Evolutionary conservation across 2,113 vertebrate species (phyloP), one percentile per base, ranked within the genome.

Genomic region (Rafetus swinhoei): DNA sequence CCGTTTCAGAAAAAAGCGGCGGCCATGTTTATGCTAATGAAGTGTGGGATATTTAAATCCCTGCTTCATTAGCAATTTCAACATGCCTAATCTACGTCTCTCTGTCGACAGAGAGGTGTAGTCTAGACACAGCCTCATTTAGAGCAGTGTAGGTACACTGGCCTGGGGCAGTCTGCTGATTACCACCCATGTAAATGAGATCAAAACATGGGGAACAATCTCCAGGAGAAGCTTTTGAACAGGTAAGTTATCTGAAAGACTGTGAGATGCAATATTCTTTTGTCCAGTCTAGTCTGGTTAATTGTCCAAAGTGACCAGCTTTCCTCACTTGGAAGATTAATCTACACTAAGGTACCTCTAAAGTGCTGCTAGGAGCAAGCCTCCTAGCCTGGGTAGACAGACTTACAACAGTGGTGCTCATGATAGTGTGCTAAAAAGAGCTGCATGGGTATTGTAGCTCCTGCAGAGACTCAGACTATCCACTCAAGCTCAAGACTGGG

Each of bases 141-240:
- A 45, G 4, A 45, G 45, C 59, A 25, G 24, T 60, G 59, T 60
- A 69, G 29, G 15, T 69, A 69, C 65, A 69, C 7, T n/a, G 65
- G 32, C 65, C 16, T 12, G 14, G n/a, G 65, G 59, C 45, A 60
- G 59, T 60, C 59, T 54, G 53, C 24, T 69, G 32, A 69, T 69
- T 69, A n/a, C 29, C 32, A n/a, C 13, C 45, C 32, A n/a, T 18
- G 65, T 69, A n/a, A 69, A 29, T 69, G 29, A n/a, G 39, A 29
- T 74, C 77, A 87, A 21, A 32, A 52, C n/a, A 59, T 7, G 27
- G 62, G 11, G 0, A 3, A 19, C 29, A 13, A 18, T n/a, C 13
- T 11, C 0, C 1, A 77, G 76, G n/a, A 13, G 22, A 3, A 2
- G 0, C 1, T 83, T 1, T 32, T 59, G 7, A 25, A 60, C 22